Base-by-base conservation (phyloP, 2,113 vertebrate species). In the Sorex fumeus region DNA sequence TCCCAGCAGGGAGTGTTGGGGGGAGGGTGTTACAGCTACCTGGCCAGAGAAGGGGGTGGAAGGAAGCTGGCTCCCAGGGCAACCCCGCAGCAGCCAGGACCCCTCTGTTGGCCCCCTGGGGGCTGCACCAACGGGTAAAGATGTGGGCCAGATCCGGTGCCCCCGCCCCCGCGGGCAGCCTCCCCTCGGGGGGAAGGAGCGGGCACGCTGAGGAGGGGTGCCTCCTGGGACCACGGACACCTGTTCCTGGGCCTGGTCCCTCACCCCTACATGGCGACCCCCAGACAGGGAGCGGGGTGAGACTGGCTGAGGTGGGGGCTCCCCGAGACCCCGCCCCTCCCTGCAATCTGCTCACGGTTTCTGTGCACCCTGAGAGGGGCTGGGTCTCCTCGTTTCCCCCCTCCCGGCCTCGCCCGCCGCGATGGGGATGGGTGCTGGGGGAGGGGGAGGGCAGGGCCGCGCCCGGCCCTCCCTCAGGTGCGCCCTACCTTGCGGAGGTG, bases 401-500 rank as follows among this genome's bases (percentile, higher is more conserved):
- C 27, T 21, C n/a, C 69, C 19, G 8, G 34, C 23, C 1, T 11
- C 32, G 75, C 27, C 15, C 5, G 57, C 36, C 79, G 7, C 47
- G 47, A 50, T 50, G 16, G 62, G 62, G 62, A 53, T 45, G 67
- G 4, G 7, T 40, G 40, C 28, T 32, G 57, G 32, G 67, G 36
- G 47, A n/a, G 47, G 70, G 66, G 43, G 79, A 71, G 60, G 19
- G 60, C 47, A n/a, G 27, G n/a, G 50, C 84, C 3, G 19, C 25
- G 30, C 64, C 76, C 1, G 7, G 12, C 16, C 75, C 30, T 45
- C 77, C 88, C 27, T 19, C 3, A 43, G 25, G 67, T 57, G 10
- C 28, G 83, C 91, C 96, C 96, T 98, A 98, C 98, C 98, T 98
- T 94, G 75, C 96, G 97, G 75, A 98, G 97, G 95, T 97, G 98